Base-by-base conservation (phyloP, 37 sponge, comb jelly and placozoan genomes). In the Chondrilla cf. caribensis region DNA sequence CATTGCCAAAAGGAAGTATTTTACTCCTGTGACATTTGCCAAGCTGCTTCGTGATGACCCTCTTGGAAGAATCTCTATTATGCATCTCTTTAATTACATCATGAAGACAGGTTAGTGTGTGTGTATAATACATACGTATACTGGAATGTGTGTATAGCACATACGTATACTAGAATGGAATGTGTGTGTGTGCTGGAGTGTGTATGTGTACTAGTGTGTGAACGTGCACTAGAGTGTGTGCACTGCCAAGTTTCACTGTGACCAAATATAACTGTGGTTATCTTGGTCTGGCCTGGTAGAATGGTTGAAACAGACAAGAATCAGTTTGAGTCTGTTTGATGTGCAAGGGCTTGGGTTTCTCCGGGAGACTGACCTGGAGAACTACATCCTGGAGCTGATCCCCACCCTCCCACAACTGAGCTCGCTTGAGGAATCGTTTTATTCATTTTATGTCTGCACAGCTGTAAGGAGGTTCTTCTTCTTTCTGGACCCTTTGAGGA, bases 381-480 rank as follows among this genome's bases (percentile, higher is more conserved):
- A 98, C 80, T 98, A 98, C 83, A 95, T 98, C 29, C 77, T 98
- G 64, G 99, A 98, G 82, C 86, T 98, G 60, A 98, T 98, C 7
- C 96, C 96, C 42, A 98, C 99, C 7, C 92, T 98, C 6, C 96
- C 96, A 5, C 99, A 95, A 35, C 90, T 98, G 31, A 89, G 85
- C 38, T 88, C 92, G 42, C 92, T 98, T 8, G 99, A 98, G 71
- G 93, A 93, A 76, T 93, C 94, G 15, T 98, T 98, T 76, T 95
- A 98, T 78, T 91, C 94, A 22, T 98, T 98, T 87, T 98, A 95
- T 70, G 96, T 98, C 22, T 98, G 99, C 70, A 98, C 99, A n/a
- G 99, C 99, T 11, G 99, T 98, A 0, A 51, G 99, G 58, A 95
- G 96, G 77, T 98, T 98, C 91, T 98, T 98, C 81, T 98, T 98